Conservation (phyloP, 2,888 invertebrate genomes). For the Drosophila longiperda region DNA sequence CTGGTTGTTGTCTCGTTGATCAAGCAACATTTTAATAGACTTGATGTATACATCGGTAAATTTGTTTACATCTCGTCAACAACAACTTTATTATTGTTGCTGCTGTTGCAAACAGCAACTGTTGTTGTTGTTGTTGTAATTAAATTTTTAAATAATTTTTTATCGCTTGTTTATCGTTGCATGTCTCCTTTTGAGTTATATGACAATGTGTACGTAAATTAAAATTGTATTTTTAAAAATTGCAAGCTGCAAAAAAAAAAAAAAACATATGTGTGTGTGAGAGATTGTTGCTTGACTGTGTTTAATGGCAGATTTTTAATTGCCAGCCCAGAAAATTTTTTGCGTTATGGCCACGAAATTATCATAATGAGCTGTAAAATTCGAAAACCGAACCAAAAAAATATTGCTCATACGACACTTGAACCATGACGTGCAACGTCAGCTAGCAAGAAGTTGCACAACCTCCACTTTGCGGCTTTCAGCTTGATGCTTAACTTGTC, state of each 20-base stretch:
- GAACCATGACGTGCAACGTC: conserved; percentile 47
- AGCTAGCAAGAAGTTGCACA: conserved; percentile 33
- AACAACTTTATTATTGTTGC: conserved; percentile 37
- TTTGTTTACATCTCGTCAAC: conserved; percentile 77
- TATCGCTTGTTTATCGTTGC: conserved; percentile 75
- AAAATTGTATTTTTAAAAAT: conserved; percentile 65
- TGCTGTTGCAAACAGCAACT: conserved; percentile 4
- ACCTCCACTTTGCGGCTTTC: conserved; percentile 34
- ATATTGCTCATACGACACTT: conserved; percentile 56
- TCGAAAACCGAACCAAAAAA: conserved; percentile 31
- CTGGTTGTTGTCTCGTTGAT: conserved; percentile 63
- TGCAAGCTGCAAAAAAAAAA: conserved; percentile 32
- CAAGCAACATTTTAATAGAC: conserved; percentile 76
- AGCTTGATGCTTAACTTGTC: neutral
- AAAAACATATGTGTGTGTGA: conserved; percentile 10
- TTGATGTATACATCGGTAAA: conserved; percentile 70
- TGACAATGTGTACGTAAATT: conserved; percentile 76
- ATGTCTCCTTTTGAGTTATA: conserved; percentile 58
- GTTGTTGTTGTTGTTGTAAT: conserved; percentile 65
- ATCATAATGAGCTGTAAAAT: conserved; percentile 65
- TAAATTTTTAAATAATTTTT: conserved; percentile 78
- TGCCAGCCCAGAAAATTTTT: conserved; percentile 64
- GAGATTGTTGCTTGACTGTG: conserved; percentile 62
- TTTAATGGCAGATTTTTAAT: conserved; percentile 75
- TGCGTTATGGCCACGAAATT: conserved; percentile 59